These are phyloP conservation scores for Epinotia ramella DNA, from an alignment of 2,888 invertebrate genomes.

Conservation along the genomic window DNA sequence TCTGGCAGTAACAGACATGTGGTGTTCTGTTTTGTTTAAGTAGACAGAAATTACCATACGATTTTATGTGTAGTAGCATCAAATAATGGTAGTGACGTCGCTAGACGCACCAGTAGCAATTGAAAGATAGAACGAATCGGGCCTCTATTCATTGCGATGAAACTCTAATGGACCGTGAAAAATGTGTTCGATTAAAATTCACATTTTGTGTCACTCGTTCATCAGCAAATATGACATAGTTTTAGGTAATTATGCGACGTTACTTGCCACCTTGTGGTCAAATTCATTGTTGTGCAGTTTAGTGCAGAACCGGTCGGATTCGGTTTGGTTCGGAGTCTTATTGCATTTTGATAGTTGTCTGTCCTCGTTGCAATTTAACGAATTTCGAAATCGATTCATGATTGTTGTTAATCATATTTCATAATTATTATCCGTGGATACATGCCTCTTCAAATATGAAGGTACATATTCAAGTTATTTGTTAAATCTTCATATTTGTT, in stretches of 20 bases:
- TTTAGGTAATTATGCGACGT: conserved; percentile 22
- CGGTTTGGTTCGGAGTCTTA: conserved; percentile 18
- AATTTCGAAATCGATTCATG: conserved; percentile 16
- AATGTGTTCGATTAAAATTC: conserved; percentile 32
- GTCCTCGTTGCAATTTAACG: conserved; percentile 30
- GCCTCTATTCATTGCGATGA: conserved; percentile 24
- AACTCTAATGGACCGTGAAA: conserved; percentile 35
- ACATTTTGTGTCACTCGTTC: conserved; percentile 15
- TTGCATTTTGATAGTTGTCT: conserved; percentile 28
- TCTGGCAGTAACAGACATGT: conserved; percentile 19
- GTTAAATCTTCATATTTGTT: too few relatives aligned
- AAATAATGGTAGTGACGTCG: conserved; percentile 8
- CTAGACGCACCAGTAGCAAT: conserved; percentile 1
- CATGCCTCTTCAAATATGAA: not conserved
- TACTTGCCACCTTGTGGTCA: conserved; percentile 30
- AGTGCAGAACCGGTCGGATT: conserved; percentile 19
- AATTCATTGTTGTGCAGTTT: conserved; percentile 21
- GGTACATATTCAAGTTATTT: too few relatives aligned
- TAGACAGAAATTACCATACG: conserved; percentile 21
- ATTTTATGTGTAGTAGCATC: conserved; percentile 10
- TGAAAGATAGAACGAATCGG: conserved; percentile 25
- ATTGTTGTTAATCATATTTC: not conserved
- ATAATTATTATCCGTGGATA: not conserved
- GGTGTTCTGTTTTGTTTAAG: conserved; percentile 11
- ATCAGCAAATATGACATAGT: conserved; percentile 15